Conservation (phyloP, 2,113 vertebrate genomes). For the Lucifuga dentata region DNA sequence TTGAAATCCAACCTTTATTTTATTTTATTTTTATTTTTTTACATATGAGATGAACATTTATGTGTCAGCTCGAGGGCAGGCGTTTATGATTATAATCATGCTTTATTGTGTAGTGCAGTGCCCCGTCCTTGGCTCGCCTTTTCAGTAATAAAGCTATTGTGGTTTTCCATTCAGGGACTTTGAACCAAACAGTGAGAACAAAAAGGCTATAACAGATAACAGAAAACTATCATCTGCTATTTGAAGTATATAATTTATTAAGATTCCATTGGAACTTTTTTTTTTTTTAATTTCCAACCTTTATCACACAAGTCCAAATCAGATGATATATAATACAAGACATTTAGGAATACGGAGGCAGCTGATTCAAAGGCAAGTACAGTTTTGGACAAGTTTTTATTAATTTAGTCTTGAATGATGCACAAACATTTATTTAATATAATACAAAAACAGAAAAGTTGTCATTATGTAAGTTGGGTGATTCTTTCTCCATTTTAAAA, state of each 20-base stretch:
- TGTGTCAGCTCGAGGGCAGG: background rate
- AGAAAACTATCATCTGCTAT: background rate
- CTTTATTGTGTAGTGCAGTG: slow-evolving; percentile 17
- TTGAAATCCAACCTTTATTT: too few relatives aligned
- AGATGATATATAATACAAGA: too few relatives aligned
- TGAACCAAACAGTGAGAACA: slow-evolving; percentile 38
- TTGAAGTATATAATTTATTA: slow-evolving; percentile 12
- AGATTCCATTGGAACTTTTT: background rate
- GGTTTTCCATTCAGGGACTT: slow-evolving; percentile 44
- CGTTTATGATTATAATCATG: slow-evolving; percentile 43
- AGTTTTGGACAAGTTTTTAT: background rate
- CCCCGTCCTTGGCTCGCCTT: slow-evolving; percentile 4
- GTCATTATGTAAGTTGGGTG: background rate
- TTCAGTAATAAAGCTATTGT: slow-evolving; percentile 36
- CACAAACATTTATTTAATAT: background rate
- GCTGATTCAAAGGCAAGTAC: background rate
- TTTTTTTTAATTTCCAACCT: too few relatives aligned
- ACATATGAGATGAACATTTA: too few relatives aligned
- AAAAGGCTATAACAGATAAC: slow-evolving; percentile 28
- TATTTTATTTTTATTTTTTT: background rate
- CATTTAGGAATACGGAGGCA: background rate
- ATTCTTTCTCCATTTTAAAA: background rate
- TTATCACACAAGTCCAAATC: background rate
- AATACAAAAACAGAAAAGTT: background rate
- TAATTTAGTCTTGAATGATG: background rate